phyloP scores from a whole-genome alignment of 2,113 vertebrate genomes.

The Saimiri boliviensis region DNA sequence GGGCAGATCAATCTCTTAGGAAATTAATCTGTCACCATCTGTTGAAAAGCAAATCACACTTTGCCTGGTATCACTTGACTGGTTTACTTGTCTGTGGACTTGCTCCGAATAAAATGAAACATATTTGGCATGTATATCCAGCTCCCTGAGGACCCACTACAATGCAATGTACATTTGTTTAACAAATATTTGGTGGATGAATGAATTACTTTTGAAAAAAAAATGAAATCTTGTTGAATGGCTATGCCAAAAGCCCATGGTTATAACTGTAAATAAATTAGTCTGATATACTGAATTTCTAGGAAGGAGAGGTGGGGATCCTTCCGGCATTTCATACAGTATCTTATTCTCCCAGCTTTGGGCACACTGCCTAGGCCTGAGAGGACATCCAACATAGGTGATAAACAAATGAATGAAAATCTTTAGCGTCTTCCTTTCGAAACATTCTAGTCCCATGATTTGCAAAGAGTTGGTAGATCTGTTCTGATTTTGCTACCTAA shows the following conservation, averaged over 20 bases:
- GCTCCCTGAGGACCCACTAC: neutral
- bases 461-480: neutral
- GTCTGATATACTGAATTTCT: neutral
- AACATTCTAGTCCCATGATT: neutral
- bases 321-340: neutral
- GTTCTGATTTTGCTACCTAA: neutral
- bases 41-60: neutral
- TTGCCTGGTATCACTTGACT: neutral
- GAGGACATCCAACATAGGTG: neutral
- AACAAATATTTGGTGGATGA: neutral
- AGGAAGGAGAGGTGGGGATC: neutral
- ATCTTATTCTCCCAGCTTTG: neutral
- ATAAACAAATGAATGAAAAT: neutral
- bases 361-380: rapidly evolving
- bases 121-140: neutral
- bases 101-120: neutral
- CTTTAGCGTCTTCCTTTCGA: neutral
- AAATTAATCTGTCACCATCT: neutral
- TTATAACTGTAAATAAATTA: neutral
- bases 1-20: neutral
- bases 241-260: neutral
- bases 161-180: neutral
- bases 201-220: neutral
- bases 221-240: neutral
- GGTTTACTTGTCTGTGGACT: neutral